Evolutionary conservation across 2,797 vertebrate species (phyloP), one percentile per base, ranked within the genome.

Genomic region (Acropternis orthonyx): DNA sequence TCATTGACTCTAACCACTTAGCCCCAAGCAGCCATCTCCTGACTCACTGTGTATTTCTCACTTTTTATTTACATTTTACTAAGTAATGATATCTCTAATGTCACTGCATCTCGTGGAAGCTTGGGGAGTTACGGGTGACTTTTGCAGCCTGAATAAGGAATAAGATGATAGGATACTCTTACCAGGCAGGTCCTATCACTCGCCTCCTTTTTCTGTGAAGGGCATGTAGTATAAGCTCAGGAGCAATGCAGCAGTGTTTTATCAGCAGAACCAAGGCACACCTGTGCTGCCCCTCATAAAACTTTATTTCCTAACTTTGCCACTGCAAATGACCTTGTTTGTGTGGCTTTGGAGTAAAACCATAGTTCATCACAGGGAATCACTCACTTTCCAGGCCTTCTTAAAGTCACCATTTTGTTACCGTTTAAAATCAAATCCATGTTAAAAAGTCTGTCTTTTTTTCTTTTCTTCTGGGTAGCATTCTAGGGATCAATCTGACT

Each of bases 11-110:
- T 24, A 84, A 48, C 23, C 18, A 17, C 44, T 79, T 74, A 72
- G 6, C n/a, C 30, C 52, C 0, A 1, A 89, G 63, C 43, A 81
- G 19, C n/a, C 2, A 0, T 55, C 43, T 75, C 0, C 0, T 59
- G 36, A 62, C 59, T 85, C 49, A 32, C 46, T 3, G 0, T 49
- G 4, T 65, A 58, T 88, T 95, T 78, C 63, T 78, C 9, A 5
- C 71, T 87, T 68, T 63, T 73, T 69, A 34, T 66, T 92, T 90
- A 51, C 49, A 18, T 85, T 93, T 86, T 62, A 48, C 39, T 75
- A 39, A 85, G 51, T 37, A 85, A 56, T 10, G 11, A 6, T 59
- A 46, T n/a, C 24, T 88, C 4, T 61, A 26, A 80, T 88, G 80
- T 83, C 20, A 52, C 54, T 0, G 0, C 22, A 22, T 78, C 41